Evolutionary conservation across 1,140 invertebrate species (phyloP), one percentile per base, ranked within the genome.

Genomic region (Wiebesia pumilae): DNA sequence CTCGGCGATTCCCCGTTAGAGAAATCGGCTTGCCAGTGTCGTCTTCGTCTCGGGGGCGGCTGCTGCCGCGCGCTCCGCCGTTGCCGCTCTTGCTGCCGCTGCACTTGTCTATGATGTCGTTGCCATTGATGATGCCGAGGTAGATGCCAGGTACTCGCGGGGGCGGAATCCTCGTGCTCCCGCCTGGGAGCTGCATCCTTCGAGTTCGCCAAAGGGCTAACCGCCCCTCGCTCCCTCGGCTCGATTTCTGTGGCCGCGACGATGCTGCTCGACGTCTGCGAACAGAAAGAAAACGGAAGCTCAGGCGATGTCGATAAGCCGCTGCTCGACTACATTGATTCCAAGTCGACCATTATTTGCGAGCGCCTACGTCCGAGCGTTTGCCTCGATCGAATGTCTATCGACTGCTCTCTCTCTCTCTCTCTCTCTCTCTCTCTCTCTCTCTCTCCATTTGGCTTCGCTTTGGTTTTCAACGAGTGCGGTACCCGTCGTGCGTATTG

Each of bases 101-200:
- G 89, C 90, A 87, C 86, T 89, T 90, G 84, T 87, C 88, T 83
- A 89, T 89, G 73, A 90, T 89, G 85, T 90, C 91, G 81, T 88
- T 90, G n/a, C 87, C 90, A 90, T 91, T 90, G 87, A 91, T 91
- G 79, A 90, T 91, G 78, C 90, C 89, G 89, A 91, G 88, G 90
- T 89, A 88, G 83, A 90, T 91, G 88, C 91, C 90, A 88, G 91
- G 90, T 89, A 89, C 89, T 90, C 92, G 92, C 90, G 86, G 65
- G 40, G 73, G 58, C 40, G 86, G 47, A 65, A 81, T 84, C 54
- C 77, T 84, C 82, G 91, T 91, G 93, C 93, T 93, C 93, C 93
- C 93, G 91, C 93, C 92, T 93, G 93, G 93, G 93, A 94, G 93
- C 93, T 93, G 93, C 93, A 94, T 94, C 93, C 93, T 94, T 93